Evolutionary conservation across 1,140 invertebrate genomes (phyloP).

Genomic region (Bombus superbus): DNA sequence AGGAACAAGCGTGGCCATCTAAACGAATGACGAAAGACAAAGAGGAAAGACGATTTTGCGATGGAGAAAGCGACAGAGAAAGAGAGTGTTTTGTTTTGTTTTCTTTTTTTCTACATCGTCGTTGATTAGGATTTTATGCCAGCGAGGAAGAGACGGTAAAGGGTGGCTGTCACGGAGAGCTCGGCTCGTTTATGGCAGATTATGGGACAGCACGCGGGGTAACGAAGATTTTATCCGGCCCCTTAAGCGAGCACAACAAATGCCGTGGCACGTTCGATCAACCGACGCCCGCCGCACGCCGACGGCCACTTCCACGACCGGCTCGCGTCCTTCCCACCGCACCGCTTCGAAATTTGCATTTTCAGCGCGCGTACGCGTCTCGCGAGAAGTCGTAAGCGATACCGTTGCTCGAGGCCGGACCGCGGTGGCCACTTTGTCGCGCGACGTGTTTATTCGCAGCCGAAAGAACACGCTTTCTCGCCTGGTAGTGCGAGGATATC

Average conservation of each 20-base stretch:
- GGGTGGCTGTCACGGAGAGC: slow-evolving; percentile 50
- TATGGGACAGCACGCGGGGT: slow-evolving; percentile 63
- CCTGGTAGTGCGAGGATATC: slow-evolving; percentile 4
- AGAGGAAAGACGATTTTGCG: not conserved
- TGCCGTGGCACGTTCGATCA: slow-evolving; percentile 78
- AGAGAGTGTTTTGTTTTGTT: slow-evolving; percentile 22
- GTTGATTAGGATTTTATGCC: slow-evolving; percentile 70
- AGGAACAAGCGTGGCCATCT: not conserved
- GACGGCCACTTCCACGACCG: slow-evolving; percentile 34
- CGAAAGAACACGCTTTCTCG: not conserved
- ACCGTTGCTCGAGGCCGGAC: not conserved
- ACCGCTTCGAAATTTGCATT: slow-evolving; percentile 72
- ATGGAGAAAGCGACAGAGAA: not conserved
- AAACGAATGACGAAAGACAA: not conserved
- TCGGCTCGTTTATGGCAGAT: slow-evolving; percentile 72
- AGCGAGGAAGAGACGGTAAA: slow-evolving; percentile 35
- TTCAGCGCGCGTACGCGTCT: slow-evolving; percentile 56
- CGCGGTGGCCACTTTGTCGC: slow-evolving; percentile 33
- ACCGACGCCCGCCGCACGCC: slow-evolving; percentile 68
- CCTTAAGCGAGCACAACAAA: slow-evolving; percentile 74
- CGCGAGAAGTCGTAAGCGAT: slow-evolving; percentile 7
- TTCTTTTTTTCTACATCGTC: slow-evolving; percentile 37
- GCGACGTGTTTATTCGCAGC: slow-evolving; percentile 21
- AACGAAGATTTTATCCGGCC: slow-evolving; percentile 73
- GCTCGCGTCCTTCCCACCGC: slow-evolving; percentile 9